phyloP scores from a whole-genome alignment of 2,113 vertebrate genomes.

The Salvelinus namaycush region DNA sequence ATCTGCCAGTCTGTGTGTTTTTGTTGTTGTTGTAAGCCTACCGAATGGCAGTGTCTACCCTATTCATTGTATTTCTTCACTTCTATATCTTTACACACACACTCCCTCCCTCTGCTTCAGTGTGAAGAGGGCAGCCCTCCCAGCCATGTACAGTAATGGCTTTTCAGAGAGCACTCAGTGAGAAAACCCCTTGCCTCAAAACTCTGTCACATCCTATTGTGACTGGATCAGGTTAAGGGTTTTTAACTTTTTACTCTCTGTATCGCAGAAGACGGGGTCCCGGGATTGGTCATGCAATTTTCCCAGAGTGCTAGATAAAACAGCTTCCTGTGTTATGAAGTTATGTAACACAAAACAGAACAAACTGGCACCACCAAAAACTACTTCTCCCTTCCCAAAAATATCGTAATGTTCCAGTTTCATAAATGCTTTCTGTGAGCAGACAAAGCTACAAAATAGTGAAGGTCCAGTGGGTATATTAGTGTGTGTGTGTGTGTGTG shows the following conservation, averaged over 20 bases:
- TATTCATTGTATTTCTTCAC: not conserved
- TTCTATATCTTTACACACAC: not conserved
- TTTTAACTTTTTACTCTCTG: not conserved
- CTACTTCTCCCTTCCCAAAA: too few relatives aligned
- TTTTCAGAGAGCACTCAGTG: slow-evolving; percentile 6
- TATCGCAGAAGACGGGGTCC: slow-evolving; percentile 5
- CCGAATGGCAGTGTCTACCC: not conserved
- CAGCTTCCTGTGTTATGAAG: not conserved
- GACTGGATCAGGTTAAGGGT: not conserved
- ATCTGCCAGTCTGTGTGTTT: not conserved
- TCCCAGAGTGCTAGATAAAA: not conserved
- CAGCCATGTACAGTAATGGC: not conserved
- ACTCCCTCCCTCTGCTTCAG: not conserved
- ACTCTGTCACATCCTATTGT: slow-evolving; percentile 3
- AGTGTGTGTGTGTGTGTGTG: not conserved
- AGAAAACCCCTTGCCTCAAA: not conserved
- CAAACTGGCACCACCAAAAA: not conserved
- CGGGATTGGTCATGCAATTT: not conserved
- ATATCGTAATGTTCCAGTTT: not conserved
- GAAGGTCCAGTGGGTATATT: not conserved
- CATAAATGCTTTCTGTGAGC: not conserved
- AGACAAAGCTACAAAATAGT: not conserved
- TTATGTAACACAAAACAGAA: not conserved
- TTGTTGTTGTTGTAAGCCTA: not conserved
- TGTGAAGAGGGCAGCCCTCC: not conserved